A percentile compares a stretch with the other conserved stretches of the same genome.
Evolutionary conservation across 1,140 invertebrate species (phyloP).

Genomic region (Psilanteris sp.): DNA sequence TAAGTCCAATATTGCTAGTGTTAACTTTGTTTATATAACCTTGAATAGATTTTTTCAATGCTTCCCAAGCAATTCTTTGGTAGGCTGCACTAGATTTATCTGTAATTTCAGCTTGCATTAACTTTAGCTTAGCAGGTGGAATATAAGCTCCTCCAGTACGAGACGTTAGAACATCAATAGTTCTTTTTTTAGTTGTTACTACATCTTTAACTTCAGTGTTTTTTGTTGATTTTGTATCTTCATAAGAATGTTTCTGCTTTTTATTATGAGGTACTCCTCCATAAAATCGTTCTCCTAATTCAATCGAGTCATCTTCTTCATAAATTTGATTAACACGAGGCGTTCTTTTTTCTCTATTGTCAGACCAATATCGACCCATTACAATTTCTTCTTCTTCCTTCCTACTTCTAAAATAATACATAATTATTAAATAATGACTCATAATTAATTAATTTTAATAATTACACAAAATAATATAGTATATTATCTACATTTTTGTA

Average conservation of each 20-base stretch:
- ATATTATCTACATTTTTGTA: too few species aligned
- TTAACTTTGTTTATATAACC: constrained; percentile 99
- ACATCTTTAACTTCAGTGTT: constrained; percentile 25
- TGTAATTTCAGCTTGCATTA: constrained; percentile 96
- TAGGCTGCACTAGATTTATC: constrained; percentile 95
- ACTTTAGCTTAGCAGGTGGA: constrained; percentile 94
- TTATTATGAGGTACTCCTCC: constrained; percentile 22
- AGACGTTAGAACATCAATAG: constrained; percentile 88
- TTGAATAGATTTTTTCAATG: constrained; percentile 99
- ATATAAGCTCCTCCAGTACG: constrained; percentile 98
- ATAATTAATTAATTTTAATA: too few species aligned
- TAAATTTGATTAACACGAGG: constrained; percentile 27
- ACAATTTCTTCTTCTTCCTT: constrained; percentile 40
- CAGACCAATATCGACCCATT: constrained; percentile 56
- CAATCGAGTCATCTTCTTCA: constrained; percentile 38
- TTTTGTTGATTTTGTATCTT: background rate
- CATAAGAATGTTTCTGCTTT: background rate
- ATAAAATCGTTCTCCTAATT: constrained; percentile 61
- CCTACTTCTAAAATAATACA: too few species aligned
- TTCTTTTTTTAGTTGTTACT: constrained; percentile 80
- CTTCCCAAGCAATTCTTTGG: constrained; percentile 99
- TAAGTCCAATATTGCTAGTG: constrained; percentile 95
- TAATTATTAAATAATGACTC: too few species aligned
- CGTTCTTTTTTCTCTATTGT: constrained; percentile 15
- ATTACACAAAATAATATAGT: too few species aligned